phyloP scores from a whole-genome alignment of 2,888 invertebrate species.

The Minunthozetes semirufus region DNA sequence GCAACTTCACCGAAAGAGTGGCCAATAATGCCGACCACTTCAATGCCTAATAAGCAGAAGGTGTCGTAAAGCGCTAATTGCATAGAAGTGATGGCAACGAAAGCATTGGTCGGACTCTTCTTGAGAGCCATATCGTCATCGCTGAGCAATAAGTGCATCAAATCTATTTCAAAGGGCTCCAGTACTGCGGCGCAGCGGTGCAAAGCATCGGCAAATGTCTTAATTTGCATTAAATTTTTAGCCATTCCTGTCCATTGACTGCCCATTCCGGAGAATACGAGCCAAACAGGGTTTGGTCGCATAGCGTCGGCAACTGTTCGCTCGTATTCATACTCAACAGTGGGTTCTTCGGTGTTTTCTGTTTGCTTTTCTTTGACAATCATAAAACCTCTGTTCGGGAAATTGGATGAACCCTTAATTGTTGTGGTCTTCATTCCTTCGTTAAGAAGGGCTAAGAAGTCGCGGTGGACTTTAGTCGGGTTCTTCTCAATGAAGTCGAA shows the following conservation, averaged over 20 bases:
- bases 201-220: slow-evolving; percentile 71
- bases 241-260: slow-evolving; percentile 97
- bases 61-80: slow-evolving; percentile 94
- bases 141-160: slow-evolving; percentile 69
- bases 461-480: slow-evolving; percentile 56
- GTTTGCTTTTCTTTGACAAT: slow-evolving; percentile 33
- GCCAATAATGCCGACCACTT: slow-evolving; percentile 89
- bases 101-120: slow-evolving; percentile 63
- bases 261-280: slow-evolving; percentile 95
- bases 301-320: slow-evolving; percentile 44
- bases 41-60: slow-evolving; percentile 63
- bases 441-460: slow-evolving; percentile 68
- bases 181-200: slow-evolving; percentile 67
- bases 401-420: slow-evolving; percentile 30
- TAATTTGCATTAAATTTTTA: slow-evolving; percentile 70
- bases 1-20: slow-evolving; percentile 94
- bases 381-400: slow-evolving; percentile 38
- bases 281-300: slow-evolving; percentile 79
- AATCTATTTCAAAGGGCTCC: slow-evolving; percentile 68
- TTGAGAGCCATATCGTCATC: slow-evolving; percentile 73
- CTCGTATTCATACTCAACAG: slow-evolving; percentile 41
- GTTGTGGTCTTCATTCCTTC: slow-evolving; percentile 57
- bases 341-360: neutral
- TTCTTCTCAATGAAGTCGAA: slow-evolving; percentile 55
- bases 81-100: slow-evolving; percentile 88